Percentiles rank a stretch among this genome's conserved stretches.
These are phyloP conservation scores for Rhamnusium bicolor DNA, from an alignment of 2,888 invertebrate genomes.

Conservation along the genomic window DNA sequence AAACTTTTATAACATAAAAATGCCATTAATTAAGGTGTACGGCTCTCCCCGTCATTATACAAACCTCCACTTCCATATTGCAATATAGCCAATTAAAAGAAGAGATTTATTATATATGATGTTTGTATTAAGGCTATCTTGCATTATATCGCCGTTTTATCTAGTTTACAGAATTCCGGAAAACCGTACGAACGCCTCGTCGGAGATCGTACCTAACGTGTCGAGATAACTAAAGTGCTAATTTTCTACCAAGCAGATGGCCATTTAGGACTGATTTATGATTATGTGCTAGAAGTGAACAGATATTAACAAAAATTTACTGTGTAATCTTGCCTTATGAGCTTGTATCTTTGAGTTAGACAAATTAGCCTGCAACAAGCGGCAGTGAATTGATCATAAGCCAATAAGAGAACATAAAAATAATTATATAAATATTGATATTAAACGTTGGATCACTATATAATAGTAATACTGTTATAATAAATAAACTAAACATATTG, in stretches of 20 bases:
- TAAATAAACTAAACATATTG: too few relatives aligned
- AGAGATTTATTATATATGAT: background rate
- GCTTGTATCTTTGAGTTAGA: background rate
- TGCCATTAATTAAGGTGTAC: too few relatives aligned
- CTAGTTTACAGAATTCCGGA: background rate
- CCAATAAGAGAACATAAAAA: too few relatives aligned
- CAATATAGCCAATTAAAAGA: background rate
- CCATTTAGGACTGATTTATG: slow-evolving; percentile 14
- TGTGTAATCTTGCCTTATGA: background rate
- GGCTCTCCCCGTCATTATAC: background rate
- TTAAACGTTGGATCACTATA: too few relatives aligned
- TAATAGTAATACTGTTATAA: too few relatives aligned
- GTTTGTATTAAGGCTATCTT: background rate
- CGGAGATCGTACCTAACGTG: background rate
- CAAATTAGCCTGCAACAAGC: background rate
- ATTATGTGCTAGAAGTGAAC: background rate
- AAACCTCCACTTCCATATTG: background rate
- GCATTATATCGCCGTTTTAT: background rate
- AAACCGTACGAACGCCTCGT: background rate
- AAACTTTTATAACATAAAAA: background rate
- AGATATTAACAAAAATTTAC: slow-evolving; percentile 13
- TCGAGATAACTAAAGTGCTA: background rate
- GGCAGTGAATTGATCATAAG: slow-evolving; percentile 21
- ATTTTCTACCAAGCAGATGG: background rate
- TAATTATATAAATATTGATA: too few relatives aligned